Percentiles rank a stretch among this genome's conserved stretches.
phyloP scores from a whole-genome alignment of 2,888 invertebrate species.

The Heliconius aoede region DNA sequence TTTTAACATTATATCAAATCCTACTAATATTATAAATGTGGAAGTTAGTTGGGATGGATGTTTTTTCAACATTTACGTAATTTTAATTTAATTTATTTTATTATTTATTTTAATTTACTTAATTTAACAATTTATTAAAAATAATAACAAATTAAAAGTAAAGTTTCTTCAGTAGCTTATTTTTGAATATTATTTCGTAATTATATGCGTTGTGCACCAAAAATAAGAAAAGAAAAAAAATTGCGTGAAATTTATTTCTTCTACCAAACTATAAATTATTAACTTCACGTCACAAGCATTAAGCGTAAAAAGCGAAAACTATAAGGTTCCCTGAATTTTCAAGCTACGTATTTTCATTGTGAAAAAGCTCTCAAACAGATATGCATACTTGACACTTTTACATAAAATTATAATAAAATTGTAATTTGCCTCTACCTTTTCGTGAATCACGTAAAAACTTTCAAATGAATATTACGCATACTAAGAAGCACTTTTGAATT shows the following conservation, averaged over 20 bases:
- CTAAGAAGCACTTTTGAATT: not conserved
- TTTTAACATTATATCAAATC: not conserved
- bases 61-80: too few species aligned
- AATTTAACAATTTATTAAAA: too few species aligned
- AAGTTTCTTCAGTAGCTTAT: not conserved
- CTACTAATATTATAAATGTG: too few species aligned
- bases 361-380: constrained; percentile 8
- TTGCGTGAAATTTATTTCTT: not conserved
- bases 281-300: not conserved
- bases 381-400: constrained; percentile 28
- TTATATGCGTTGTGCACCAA: too few species aligned
- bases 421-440: constrained; percentile 22
- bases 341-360: constrained; percentile 19
- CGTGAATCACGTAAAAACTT: constrained; percentile 24
- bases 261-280: not conserved
- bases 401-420: constrained; percentile 29
- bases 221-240: not conserved
- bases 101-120: too few species aligned
- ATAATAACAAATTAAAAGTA: too few species aligned
- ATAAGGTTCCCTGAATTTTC: constrained; percentile 4
- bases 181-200: too few species aligned
- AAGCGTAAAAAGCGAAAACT: constrained; percentile 17
- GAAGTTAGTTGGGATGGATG: too few species aligned
- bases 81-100: too few species aligned
- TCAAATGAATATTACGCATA: not conserved